Conservation (phyloP, 2,113 vertebrate genomes). For the Charina bottae region DNA sequence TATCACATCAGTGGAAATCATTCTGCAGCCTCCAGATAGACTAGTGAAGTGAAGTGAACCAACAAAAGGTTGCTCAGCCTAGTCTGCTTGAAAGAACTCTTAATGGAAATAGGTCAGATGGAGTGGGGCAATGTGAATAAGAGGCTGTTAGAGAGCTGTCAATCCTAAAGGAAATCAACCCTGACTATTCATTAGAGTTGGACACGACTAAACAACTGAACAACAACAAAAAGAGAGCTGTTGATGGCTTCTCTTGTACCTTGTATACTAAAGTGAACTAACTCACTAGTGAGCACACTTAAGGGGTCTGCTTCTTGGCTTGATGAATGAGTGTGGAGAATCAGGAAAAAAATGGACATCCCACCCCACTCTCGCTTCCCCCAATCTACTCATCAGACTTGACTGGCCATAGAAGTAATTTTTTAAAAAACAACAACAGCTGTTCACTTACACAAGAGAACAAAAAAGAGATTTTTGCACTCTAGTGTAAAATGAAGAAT, state of each 20-base stretch:
- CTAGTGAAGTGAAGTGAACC: neutral
- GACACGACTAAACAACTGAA: too few species aligned
- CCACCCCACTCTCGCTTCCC: neutral
- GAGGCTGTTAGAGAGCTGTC: neutral
- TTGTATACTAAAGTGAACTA: neutral
- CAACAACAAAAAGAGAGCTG: too few species aligned
- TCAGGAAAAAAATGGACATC: neutral
- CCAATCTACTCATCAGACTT: neutral
- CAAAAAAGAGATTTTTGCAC: conserved; percentile 47
- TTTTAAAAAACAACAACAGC: conserved; percentile 1
- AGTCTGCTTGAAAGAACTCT: neutral
- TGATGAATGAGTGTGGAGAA: neutral
- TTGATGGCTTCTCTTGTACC: neutral
- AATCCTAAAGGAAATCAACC: too few species aligned
- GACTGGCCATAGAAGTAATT: neutral
- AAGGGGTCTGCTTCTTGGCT: neutral
- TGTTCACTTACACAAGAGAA: conserved; percentile 57
- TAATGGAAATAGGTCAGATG: neutral
- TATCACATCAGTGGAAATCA: neutral
- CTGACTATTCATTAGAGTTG: too few species aligned
- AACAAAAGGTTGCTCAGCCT: neutral
- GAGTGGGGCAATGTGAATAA: conserved; percentile 19
- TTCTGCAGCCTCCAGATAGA: neutral
- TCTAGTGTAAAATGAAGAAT: conserved; percentile 48
- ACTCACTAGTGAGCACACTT: neutral